Conservation (phyloP, 2,113 vertebrate species). For the Aptenodytes patagonicus region DNA sequence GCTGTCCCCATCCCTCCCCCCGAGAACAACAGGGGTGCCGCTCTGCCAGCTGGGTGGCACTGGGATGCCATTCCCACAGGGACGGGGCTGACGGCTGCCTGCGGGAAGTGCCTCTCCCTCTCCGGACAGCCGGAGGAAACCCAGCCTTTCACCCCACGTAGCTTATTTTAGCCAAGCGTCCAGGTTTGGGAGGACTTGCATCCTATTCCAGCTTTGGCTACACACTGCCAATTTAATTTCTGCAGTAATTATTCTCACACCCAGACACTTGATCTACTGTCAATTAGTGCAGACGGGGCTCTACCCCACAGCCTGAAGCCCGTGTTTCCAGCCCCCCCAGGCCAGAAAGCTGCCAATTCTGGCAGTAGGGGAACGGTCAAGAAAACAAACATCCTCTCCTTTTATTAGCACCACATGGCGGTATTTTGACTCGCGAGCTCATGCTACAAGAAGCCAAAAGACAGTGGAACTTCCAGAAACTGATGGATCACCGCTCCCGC, state of each 20-base stretch:
- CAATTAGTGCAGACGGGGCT: neutral
- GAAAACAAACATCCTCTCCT: slow-evolving; percentile 19
- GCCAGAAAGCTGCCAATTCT: neutral
- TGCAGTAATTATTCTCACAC: neutral
- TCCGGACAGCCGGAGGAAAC: neutral
- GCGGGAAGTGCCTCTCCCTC: neutral
- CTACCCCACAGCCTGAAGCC: neutral
- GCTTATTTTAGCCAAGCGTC: neutral
- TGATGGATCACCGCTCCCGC: neutral
- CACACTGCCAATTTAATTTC: neutral
- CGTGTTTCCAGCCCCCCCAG: neutral
- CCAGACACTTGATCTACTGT: neutral
- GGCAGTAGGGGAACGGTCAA: neutral
- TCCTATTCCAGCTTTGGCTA: neutral
- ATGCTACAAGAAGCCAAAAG: neutral
- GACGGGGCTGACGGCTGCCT: accelerated
- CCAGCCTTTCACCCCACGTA: neutral
- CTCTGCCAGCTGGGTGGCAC: neutral
- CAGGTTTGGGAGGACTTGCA: neutral
- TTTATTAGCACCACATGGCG: neutral
- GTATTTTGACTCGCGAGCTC: neutral
- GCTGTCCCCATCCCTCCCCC: neutral
- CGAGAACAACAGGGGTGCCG: accelerated
- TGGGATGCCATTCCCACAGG: neutral
- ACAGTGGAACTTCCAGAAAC: neutral